A percentile compares a stretch with the other conserved stretches of the same genome.
Conservation (phyloP, 2,888 invertebrate species). For the Drosophila flavopinicola region DNA sequence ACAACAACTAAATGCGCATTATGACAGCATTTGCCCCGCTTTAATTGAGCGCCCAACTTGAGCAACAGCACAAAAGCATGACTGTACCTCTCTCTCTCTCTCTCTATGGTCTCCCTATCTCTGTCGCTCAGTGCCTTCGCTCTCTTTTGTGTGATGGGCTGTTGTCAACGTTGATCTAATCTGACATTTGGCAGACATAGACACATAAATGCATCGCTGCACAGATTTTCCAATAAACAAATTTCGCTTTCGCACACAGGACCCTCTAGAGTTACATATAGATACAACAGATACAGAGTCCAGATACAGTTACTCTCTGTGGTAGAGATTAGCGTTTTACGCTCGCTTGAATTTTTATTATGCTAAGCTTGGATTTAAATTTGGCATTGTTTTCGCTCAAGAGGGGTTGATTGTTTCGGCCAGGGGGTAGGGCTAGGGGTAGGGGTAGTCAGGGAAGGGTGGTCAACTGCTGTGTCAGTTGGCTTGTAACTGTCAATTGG, state of each 20-base stretch:
- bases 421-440: conserved; percentile 33
- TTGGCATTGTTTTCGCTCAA: conserved; percentile 64
- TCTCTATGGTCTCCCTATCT: conserved; percentile 2
- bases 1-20: conserved; percentile 70
- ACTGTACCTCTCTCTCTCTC: conserved; percentile 55
- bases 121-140: conserved; percentile 4
- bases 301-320: conserved; percentile 54
- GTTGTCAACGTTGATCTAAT: conserved; percentile 71
- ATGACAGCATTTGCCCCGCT: conserved; percentile 61
- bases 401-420: conserved; percentile 65
- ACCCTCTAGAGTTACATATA: conserved; percentile 47
- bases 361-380: conserved; percentile 79
- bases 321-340: conserved; percentile 83
- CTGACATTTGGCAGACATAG: conserved; percentile 73
- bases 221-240: conserved; percentile 77
- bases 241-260: conserved; percentile 55
- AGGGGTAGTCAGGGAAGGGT: conserved; percentile 26
- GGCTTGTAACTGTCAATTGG: conserved; percentile 27
- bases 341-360: conserved; percentile 84
- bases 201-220: conserved; percentile 62
- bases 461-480: conserved; percentile 33
- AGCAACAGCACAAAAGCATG: conserved; percentile 12
- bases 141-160: conserved; percentile 22
- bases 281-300: conserved; percentile 19
- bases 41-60: conserved; percentile 60